Percentiles rank a stretch among this genome's conserved stretches.
phyloP scores from a whole-genome alignment of 1,140 invertebrate genomes.

The Helicorthomorpha holstii region DNA sequence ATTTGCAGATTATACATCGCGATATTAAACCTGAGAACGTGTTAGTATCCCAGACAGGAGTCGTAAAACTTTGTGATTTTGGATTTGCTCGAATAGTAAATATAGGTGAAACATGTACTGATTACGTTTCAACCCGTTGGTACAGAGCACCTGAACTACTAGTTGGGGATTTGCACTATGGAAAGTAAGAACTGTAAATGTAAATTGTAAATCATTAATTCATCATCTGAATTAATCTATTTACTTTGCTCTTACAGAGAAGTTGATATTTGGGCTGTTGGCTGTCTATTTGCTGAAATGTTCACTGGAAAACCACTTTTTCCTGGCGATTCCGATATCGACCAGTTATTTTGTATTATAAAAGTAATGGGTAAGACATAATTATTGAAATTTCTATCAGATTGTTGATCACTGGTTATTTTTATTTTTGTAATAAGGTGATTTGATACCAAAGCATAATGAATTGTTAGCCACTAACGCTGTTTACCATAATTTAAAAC shows the following conservation, averaged over 20 bases:
- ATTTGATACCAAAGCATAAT: constrained; percentile 36
- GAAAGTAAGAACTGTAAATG: constrained; percentile 15
- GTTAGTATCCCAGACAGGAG: constrained; percentile 54
- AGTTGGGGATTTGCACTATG: constrained; percentile 49
- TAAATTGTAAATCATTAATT: no score
- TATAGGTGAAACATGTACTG: constrained; percentile 49
- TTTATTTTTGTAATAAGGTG: constrained; percentile 19
- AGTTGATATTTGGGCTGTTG: constrained; percentile 77
- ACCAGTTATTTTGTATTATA: constrained; percentile 69
- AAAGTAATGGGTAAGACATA: constrained; percentile 40
- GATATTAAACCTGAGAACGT: constrained; percentile 88
- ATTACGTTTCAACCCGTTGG: constrained; percentile 71
- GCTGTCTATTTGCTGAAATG: constrained; percentile 77
- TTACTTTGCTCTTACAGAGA: no score
- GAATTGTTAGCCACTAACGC: constrained; percentile 40
- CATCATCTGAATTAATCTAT: no score
- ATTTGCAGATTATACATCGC: constrained; percentile 61
- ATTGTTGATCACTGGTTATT: not conserved
- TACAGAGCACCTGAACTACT: constrained; percentile 71
- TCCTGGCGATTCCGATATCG: constrained; percentile 78
- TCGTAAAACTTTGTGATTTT: constrained; percentile 77
- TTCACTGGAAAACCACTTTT: constrained; percentile 65
- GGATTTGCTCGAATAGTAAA: constrained; percentile 53
- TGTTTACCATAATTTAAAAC: constrained; percentile 30
- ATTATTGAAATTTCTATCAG: not conserved